Evolutionary conservation across 2,113 vertebrate species (phyloP), one percentile per base, ranked within the genome.

Genomic region (Collichthys lucidus): DNA sequence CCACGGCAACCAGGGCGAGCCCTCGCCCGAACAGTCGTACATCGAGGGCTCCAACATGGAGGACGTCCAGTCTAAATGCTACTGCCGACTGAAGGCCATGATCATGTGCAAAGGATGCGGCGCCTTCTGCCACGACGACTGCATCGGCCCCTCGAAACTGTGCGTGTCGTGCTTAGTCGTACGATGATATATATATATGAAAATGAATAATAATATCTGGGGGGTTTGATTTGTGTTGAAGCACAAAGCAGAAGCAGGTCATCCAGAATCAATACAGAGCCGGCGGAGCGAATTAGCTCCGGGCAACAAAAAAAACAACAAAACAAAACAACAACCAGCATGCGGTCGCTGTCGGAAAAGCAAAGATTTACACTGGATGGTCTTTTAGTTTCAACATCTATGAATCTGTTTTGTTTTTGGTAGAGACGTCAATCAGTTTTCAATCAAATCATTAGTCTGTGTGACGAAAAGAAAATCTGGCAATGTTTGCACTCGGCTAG

Each of bases 51-150:
- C 91, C 86, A 79, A 75, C 88, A 59, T 96, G 88, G 97, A 99
- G 91, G 96, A 97, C 3, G 89, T 96, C 0, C 96, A 97, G 76
- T 96, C 98, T 9, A 97, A 97, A 75, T 99, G 98, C 84, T 99
- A 99, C 94, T 99, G 98, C 91, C 95, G 97, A 44, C 95, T 99
- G 87, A 99, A 99, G 96, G 98, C 98, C 72, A 99, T 99, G 98
- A 99, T 99, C 94, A 97, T 99, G 96, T 99, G 98, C 94, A 97
- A 97, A 90, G 98, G 98, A 40, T 99, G 98, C 0, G 98, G 98
- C 0, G 98, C 98, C 69, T 99, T 99, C 91, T 99, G 98, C 94
- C 98, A 99, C 0, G 96, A 99, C 5, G 98, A 99, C 82, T 99
- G 98, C 94, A 99, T 99, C 0, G 98, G 98, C 11, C 98, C 98